These are phyloP conservation scores for Xenops minutus DNA, from an alignment of 2,797 vertebrate genomes.

Conservation along the genomic window DNA sequence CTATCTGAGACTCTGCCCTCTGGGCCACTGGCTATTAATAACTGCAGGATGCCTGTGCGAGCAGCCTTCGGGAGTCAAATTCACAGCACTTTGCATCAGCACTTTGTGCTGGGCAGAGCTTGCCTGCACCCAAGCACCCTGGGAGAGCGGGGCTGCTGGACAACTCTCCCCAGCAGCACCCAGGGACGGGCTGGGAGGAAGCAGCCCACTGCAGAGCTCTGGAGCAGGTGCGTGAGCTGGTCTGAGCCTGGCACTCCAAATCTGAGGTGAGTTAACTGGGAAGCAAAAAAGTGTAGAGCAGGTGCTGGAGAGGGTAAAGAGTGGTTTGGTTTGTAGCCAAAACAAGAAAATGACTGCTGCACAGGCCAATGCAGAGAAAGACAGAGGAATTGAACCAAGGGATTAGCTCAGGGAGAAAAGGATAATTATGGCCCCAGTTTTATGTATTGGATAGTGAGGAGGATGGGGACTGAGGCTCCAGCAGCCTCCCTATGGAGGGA, in stretches of 20 bases:
- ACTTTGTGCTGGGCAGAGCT: constrained; percentile 77
- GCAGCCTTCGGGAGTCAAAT: constrained; percentile 86
- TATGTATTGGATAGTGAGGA: background rate
- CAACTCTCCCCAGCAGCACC: constrained; percentile 17
- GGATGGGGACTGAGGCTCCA: background rate
- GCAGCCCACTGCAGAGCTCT: background rate
- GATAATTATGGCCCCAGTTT: background rate
- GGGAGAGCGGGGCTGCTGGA: constrained; percentile 10
- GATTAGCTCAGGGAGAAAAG: background rate
- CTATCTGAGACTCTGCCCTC: constrained; percentile 75
- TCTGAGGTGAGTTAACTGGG: constrained; percentile 57
- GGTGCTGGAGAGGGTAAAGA: background rate
- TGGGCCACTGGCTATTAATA: constrained; percentile 86
- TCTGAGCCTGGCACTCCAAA: constrained; percentile 21
- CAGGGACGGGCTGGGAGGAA: background rate
- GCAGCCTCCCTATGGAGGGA: background rate
- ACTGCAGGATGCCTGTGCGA: constrained; percentile 84
- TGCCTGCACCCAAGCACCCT: constrained; percentile 12
- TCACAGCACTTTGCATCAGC: constrained; percentile 80
- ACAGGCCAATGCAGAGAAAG: background rate
- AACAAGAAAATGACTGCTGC: background rate
- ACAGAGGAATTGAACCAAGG: background rate
- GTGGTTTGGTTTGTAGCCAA: background rate
- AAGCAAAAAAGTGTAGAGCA: background rate
- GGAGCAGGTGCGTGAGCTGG: background rate